Evolutionary conservation across 2,888 invertebrate genomes (phyloP), one percentile per base, ranked within the genome.

Genomic region (Machimus atricapillus): DNA sequence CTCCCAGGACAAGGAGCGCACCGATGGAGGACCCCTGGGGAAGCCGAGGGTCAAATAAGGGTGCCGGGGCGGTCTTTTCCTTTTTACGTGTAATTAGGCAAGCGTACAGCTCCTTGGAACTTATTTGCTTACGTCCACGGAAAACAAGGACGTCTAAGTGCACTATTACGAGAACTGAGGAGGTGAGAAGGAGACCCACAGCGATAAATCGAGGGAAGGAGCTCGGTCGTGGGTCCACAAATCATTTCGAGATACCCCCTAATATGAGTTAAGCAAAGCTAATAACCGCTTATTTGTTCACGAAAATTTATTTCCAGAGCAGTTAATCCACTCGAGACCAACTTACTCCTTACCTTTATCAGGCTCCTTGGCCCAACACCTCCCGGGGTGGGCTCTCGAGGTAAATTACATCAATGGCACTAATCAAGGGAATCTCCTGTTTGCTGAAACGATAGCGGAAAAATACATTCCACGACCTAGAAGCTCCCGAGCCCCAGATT

Each of bases 321-420:
- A 58, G 34, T 66, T 83, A 83, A 83, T 83, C 37, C 83, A 43
- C 19, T n/a, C 83, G 73, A 37, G 37, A 66, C 83, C 12, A 73
- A 66, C 14, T 73, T 73, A 46, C 19, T 37, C 40, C 40, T 37
- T 23, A 83, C 83, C 83, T 83, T 83, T 83, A 23, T 34, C 37
- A 34, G 2, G 31, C 37, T 73, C 16, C 43, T 73, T 58, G 52
- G 23, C 40, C 37, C 73, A 19, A 37, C 83, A 83, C 73, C 83
- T 83, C 83, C 73, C 40, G 19, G 58, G 58, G 56, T 66, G 19
- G 19, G 46, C 40, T 66, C 73, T 82, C 66, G 83, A 83, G 83
- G 83, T 83, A 83, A 83, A 83, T 83, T 83, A 83, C 83, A 83
- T 83, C 83, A 83, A 83, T 83, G 83, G 83, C 83, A 83, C 83